phyloP scores from a whole-genome alignment of 2,797 vertebrate species.

The Champsocephalus gunnari region DNA sequence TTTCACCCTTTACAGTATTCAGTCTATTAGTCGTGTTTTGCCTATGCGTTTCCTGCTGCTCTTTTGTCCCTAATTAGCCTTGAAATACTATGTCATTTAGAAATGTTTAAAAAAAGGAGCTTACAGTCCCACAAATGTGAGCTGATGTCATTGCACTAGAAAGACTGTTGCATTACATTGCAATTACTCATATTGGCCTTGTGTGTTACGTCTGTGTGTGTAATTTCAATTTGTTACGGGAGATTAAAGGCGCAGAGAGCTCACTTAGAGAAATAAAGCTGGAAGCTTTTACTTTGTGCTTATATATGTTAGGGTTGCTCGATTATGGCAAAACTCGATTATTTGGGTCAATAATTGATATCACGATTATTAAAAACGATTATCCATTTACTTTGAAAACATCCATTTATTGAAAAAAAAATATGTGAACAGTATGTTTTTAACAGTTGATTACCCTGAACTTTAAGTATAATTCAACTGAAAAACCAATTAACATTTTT shows the following conservation, averaged over 20 bases:
- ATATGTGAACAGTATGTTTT: no score
- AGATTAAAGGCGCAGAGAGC: background rate
- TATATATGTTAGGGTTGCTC: background rate
- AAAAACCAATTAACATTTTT: no score
- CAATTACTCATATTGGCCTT: background rate
- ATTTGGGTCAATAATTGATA: no score
- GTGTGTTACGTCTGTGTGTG: background rate
- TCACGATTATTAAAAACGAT: no score
- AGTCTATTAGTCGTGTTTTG: background rate
- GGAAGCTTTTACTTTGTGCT: constrained; percentile 4
- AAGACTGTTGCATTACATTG: background rate
- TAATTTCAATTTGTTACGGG: constrained; percentile 7
- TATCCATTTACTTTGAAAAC: no score
- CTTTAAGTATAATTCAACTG: no score
- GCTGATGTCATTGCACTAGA: background rate
- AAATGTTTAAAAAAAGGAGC: background rate
- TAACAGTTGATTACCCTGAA: no score
- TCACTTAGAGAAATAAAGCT: background rate
- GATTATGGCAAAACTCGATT: no score
- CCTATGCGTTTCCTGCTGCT: background rate
- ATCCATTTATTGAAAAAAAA: no score
- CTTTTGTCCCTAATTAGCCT: background rate
- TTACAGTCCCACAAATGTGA: background rate
- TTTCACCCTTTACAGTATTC: constrained; percentile 16
- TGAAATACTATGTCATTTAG: background rate